Evolutionary conservation across 2,888 invertebrate species (phyloP).

Genomic region (Drosophila meridiana): DNA sequence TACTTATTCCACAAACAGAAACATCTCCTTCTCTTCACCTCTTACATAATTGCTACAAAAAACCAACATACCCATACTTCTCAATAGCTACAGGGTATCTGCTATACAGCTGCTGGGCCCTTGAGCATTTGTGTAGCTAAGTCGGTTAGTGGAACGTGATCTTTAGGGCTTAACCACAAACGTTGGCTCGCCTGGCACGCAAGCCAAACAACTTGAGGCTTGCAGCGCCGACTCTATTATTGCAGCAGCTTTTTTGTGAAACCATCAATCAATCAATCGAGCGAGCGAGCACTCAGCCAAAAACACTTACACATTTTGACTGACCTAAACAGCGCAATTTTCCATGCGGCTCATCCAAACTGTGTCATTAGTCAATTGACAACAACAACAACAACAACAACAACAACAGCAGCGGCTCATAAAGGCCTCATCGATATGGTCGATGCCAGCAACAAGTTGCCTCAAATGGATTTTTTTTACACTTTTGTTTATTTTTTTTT

Average conservation of each 20-base stretch:
- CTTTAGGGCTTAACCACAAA: slow-evolving; percentile 14
- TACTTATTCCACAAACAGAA: not conserved
- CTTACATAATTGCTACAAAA: no score
- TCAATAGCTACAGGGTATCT: not conserved
- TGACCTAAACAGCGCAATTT: slow-evolving; percentile 45
- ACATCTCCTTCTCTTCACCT: not conserved
- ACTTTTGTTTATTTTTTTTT: slow-evolving; percentile 15
- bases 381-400: slow-evolving; percentile 17
- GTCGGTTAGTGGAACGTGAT: slow-evolving; percentile 34
- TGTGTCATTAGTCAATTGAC: slow-evolving; percentile 62
- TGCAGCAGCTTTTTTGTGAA: slow-evolving; percentile 24
- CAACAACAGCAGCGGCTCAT: not conserved
- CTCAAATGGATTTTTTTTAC: slow-evolving; percentile 53
- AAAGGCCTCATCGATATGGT: slow-evolving; percentile 30
- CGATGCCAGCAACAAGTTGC: slow-evolving; percentile 70
- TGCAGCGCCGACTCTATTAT: slow-evolving; percentile 3
- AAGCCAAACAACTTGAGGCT: slow-evolving; percentile 6
- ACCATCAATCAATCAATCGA: slow-evolving; percentile 33
- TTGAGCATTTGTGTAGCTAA: not conserved
- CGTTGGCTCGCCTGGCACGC: slow-evolving; percentile 9
- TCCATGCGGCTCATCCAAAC: slow-evolving; percentile 44
- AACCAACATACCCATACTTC: not conserved
- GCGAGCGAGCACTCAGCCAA: slow-evolving; percentile 37
- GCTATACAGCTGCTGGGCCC: slow-evolving; percentile 3
- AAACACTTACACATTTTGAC: slow-evolving; percentile 28